Percentiles rank a stretch among this genome's conserved stretches.
Evolutionary conservation across 2,797 vertebrate genomes (phyloP).

Genomic region (Cercopithecus mitis): DNA sequence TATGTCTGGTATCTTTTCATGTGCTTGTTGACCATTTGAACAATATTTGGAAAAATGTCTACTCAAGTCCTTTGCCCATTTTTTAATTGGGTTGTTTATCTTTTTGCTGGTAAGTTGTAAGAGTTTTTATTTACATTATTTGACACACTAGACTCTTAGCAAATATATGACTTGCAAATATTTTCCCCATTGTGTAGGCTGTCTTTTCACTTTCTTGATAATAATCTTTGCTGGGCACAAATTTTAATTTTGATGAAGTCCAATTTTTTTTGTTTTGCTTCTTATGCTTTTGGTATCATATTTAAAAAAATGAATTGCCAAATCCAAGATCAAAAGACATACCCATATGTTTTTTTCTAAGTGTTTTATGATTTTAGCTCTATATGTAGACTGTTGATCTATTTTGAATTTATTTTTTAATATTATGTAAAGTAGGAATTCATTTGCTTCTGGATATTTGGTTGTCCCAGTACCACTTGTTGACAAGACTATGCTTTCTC

Average conservation of each 20-base stretch:
- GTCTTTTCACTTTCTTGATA: neutral
- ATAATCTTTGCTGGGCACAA: neutral
- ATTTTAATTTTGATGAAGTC: neutral
- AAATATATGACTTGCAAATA: neutral
- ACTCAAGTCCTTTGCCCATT: neutral
- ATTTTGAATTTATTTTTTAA: neutral
- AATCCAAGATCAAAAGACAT: neutral
- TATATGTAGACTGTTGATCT: neutral
- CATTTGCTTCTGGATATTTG: neutral
- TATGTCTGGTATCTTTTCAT: neutral
- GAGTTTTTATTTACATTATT: neutral
- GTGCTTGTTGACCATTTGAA: neutral
- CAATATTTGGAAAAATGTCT: neutral
- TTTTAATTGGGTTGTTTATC: neutral
- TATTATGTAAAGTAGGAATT: neutral
- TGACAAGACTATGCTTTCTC: neutral
- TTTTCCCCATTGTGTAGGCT: neutral
- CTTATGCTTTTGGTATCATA: neutral
- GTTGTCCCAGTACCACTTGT: neutral
- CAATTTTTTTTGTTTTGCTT: neutral
- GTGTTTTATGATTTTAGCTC: neutral
- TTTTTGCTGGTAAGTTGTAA: neutral
- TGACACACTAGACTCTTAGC: neutral
- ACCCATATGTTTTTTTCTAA: neutral
- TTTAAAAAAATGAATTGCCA: neutral